Percentiles rank a stretch among this genome's conserved stretches.
These are phyloP conservation scores for Liodrosophila aerea DNA, from an alignment of 2,888 invertebrate species.

Conservation along the genomic window DNA sequence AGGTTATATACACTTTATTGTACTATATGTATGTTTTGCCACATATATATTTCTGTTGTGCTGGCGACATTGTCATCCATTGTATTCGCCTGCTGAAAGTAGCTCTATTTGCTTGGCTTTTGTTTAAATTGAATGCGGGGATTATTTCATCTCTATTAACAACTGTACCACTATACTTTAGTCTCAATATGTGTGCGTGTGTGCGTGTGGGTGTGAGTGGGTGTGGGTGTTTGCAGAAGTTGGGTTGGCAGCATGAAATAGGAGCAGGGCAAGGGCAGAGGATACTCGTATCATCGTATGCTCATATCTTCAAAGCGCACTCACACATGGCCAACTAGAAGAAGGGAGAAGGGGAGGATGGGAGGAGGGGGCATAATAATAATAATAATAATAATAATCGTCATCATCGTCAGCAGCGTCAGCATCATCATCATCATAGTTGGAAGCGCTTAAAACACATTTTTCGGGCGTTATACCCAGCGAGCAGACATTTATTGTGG, in stretches of 20 bases:
- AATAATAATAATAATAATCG: conserved; percentile 1
- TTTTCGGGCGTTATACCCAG: conserved; percentile 36
- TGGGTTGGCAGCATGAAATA: conserved; percentile 20
- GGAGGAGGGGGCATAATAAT: not conserved
- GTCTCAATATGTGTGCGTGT: conserved; percentile 1
- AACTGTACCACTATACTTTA: conserved; percentile 1
- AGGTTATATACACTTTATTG: no score
- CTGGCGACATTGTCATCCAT: no score
- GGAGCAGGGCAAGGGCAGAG: not conserved
- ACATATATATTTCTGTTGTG: no score
- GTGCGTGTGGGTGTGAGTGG: conserved; percentile 4
- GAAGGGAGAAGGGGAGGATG: not conserved
- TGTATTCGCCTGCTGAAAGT: no score
- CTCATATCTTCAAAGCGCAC: conserved; percentile 40
- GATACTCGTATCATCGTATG: conserved; percentile 22
- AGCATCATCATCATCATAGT: conserved; percentile 16
- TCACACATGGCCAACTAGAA: conserved; percentile 12
- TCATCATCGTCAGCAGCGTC: conserved; percentile 3
- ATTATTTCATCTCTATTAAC: conserved; percentile 1
- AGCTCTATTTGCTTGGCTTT: not conserved
- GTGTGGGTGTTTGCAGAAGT: not conserved
- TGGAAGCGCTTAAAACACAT: conserved; percentile 31
- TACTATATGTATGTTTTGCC: no score
- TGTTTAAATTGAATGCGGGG: not conserved
- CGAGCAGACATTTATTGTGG: conserved; percentile 23